Conservation (phyloP, 2,113 vertebrate genomes). For the Andinoacara biseriatus region DNA sequence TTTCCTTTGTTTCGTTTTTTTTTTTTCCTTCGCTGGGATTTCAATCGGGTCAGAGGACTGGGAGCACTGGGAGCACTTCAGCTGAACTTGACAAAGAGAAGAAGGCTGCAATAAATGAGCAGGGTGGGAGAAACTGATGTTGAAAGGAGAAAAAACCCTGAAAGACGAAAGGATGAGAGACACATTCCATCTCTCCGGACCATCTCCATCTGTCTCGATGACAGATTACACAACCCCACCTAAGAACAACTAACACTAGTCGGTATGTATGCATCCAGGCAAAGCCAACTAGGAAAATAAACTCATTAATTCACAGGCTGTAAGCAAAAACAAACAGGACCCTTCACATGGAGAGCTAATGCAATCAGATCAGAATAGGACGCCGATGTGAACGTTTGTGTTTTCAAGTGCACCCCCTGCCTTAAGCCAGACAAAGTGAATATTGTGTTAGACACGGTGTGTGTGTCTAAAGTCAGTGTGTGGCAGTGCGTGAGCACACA, state of each 20-base stretch:
- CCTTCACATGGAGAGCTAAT: slow-evolving; percentile 41
- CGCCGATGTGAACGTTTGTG: slow-evolving; percentile 25
- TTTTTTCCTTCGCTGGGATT: slow-evolving; percentile 6
- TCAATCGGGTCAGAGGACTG: slow-evolving; percentile 33
- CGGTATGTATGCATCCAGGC: slow-evolving; percentile 44
- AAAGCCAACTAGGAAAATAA: slow-evolving; percentile 63
- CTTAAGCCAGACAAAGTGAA: slow-evolving; percentile 43
- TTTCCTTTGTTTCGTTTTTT: slow-evolving; percentile 21
- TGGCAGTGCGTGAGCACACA: slow-evolving; percentile 7
- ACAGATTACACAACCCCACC: slow-evolving; percentile 58
- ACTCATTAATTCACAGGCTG: slow-evolving; percentile 68
- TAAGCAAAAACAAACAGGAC: slow-evolving; percentile 71
- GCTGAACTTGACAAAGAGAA: slow-evolving; percentile 24
- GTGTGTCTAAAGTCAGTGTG: slow-evolving; percentile 25
- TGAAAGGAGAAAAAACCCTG: slow-evolving; percentile 32
- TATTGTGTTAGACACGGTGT: slow-evolving; percentile 36
- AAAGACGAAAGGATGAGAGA: slow-evolving; percentile 51
- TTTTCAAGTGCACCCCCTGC: slow-evolving; percentile 45
- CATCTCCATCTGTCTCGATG: slow-evolving; percentile 37
- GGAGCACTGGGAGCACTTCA: slow-evolving; percentile 51
- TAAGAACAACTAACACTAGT: slow-evolving; percentile 50
- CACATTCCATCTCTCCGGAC: slow-evolving; percentile 34
- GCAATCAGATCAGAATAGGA: slow-evolving; percentile 54
- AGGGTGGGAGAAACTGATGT: slow-evolving; percentile 34
- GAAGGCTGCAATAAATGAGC: background rate